Percentiles rank a stretch among this genome's conserved stretches.
Evolutionary conservation across 2,888 invertebrate species (phyloP).

Genomic region (Sabellastarte sp.): DNA sequence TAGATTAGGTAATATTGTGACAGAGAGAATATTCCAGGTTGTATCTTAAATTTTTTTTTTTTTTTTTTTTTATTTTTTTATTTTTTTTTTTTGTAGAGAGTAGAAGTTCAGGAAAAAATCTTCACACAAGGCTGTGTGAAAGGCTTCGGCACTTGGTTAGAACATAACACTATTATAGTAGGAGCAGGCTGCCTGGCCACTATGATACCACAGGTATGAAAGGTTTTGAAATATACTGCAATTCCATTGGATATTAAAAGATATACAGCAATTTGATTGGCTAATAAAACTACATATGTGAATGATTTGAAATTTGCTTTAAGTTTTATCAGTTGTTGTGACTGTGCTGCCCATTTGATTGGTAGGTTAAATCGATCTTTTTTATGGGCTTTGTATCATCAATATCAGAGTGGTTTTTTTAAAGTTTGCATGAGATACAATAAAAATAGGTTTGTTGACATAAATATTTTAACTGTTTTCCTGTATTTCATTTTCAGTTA

Average conservation of each 20-base stretch:
- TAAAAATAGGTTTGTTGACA: too few relatives aligned
- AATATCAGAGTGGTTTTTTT: too few relatives aligned
- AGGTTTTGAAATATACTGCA: not conserved
- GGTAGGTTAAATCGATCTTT: not conserved
- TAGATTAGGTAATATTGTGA: too few relatives aligned
- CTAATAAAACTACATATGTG: too few relatives aligned
- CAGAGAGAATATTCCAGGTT: too few relatives aligned
- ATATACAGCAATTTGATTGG: not conserved
- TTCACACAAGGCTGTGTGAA: constrained; percentile 49
- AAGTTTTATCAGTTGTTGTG: too few relatives aligned
- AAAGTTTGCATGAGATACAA: too few relatives aligned
- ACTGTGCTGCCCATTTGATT: not conserved
- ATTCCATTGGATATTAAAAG: not conserved
- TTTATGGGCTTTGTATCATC: too few relatives aligned
- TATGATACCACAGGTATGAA: constrained; percentile 51
- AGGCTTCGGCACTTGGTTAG: constrained; percentile 48
- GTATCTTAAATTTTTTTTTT: too few relatives aligned
- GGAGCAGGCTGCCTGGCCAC: constrained; percentile 47
- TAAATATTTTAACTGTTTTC: too few relatives aligned
- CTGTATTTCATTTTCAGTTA: constrained; percentile 14
- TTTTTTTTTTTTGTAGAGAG: not conserved
- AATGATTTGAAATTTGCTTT: too few relatives aligned
- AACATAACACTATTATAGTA: constrained; percentile 44
- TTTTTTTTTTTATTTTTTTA: too few relatives aligned
- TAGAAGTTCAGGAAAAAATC: constrained; percentile 26